Evolutionary conservation across 2,797 vertebrate species (phyloP).

Genomic region (Sardinella longiceps): DNA sequence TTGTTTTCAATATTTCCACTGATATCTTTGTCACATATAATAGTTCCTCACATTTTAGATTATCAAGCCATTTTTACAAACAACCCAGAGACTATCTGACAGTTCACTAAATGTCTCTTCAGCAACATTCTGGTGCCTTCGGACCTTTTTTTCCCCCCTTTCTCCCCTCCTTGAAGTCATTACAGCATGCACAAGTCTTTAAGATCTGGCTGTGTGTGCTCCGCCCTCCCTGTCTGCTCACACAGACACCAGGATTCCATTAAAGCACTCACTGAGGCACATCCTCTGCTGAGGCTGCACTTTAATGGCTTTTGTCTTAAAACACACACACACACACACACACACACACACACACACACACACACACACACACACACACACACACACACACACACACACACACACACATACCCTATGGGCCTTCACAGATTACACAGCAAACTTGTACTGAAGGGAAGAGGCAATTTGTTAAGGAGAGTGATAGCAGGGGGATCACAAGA

Average conservation of each 20-base stretch:
- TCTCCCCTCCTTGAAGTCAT: not conserved
- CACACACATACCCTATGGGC: not conserved
- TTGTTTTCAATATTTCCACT: not conserved
- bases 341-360: constrained; percentile 31
- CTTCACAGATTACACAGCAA: constrained; percentile 16
- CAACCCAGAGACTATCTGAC: not conserved
- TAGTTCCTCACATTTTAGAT: not conserved
- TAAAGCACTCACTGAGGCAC: constrained; percentile 52
- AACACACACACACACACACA: not conserved
- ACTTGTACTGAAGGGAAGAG: constrained; percentile 18
- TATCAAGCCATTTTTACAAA: not conserved
- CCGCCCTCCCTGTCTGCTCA: constrained; percentile 22
- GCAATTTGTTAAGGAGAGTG: constrained; percentile 20
- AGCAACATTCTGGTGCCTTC: constrained; percentile 1
- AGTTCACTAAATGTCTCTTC: constrained; percentile 9
- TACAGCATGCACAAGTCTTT: constrained; percentile 22
- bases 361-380: not conserved
- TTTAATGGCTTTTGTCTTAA: constrained; percentile 36
- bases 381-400: not conserved
- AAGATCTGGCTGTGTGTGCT: constrained; percentile 16
- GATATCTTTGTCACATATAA: not conserved
- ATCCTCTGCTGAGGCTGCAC: constrained; percentile 51
- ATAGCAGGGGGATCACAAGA: constrained; percentile 22
- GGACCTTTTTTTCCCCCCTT: not conserved
- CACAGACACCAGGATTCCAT: constrained; percentile 49